These are phyloP conservation scores for Lasiurus borealis DNA, from an alignment of 2,113 vertebrate genomes.

Conservation along the genomic window DNA sequence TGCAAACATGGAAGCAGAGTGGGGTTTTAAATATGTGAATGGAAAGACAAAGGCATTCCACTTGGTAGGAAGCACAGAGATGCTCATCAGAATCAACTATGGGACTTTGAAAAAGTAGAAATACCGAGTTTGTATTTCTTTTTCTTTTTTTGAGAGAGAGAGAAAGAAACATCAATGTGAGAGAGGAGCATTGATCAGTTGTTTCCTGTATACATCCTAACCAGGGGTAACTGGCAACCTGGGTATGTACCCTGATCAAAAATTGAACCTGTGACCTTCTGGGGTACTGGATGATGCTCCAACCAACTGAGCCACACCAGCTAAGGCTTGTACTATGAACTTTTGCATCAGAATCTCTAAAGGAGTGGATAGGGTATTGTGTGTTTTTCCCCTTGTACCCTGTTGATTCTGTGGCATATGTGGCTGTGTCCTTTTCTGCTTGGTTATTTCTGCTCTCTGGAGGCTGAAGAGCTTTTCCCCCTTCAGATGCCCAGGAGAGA, in stretches of 20 bases:
- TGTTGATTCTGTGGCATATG: neutral
- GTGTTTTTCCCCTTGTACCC: neutral
- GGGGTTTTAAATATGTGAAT: neutral
- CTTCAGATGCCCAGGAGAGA: neutral
- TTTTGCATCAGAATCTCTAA: neutral
- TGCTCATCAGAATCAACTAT: neutral
- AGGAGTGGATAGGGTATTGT: accelerated
- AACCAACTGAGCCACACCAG: no score
- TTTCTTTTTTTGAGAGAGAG: no score
- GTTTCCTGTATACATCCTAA: no score
- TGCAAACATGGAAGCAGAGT: neutral
- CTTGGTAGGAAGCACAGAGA: neutral
- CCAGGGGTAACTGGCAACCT: no score
- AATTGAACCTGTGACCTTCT: no score
- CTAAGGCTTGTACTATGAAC: no score
- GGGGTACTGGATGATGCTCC: no score
- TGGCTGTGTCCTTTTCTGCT: neutral
- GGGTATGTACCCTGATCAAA: no score
- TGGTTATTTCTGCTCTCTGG: neutral
- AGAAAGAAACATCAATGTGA: no score
- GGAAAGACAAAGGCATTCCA: neutral
- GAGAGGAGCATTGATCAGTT: no score
- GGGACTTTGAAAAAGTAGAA: neutral
- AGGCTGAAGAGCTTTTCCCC: neutral
- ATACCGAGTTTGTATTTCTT: neutral